Percentiles rank a stretch among this genome's conserved stretches.
These are phyloP conservation scores for Porites lobata DNA, from an alignment of 92 coral and sea anemone genomes.

Conservation along the genomic window DNA sequence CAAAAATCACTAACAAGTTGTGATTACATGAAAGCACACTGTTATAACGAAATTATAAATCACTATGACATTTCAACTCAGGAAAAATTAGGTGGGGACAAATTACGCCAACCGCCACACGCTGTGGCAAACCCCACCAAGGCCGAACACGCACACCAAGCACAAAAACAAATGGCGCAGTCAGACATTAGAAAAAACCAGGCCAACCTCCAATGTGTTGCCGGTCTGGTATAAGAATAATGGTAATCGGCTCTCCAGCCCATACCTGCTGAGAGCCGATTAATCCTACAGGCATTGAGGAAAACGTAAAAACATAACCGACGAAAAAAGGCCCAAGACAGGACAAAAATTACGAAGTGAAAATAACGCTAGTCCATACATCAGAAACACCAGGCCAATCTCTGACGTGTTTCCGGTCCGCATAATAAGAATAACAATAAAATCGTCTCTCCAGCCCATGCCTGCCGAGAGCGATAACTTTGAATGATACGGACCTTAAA, in stretches of 20 bases:
- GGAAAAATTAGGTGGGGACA: too few relatives aligned
- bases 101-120: constrained; percentile 14
- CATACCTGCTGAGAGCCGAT: constrained; percentile 4
- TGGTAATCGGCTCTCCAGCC: neutral
- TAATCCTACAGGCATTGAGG: neutral
- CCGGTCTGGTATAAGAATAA: constrained; percentile 20
- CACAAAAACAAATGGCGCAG: constrained; percentile 3
- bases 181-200: neutral
- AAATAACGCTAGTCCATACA: neutral
- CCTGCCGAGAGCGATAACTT: neutral
- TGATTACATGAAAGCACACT: constrained; percentile 13
- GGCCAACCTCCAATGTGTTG: neutral
- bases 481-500: neutral
- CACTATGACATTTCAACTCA: too few relatives aligned
- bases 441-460: too few relatives aligned
- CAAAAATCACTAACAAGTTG: too few relatives aligned
- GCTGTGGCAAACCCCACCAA: constrained; percentile 23
- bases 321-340: neutral
- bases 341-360: constrained; percentile 4
- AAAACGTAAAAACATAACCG: neutral
- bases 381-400: constrained; percentile 43
- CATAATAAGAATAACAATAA: neutral
- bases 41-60: constrained; percentile 13
- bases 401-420: constrained; percentile 32
- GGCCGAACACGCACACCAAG: constrained; percentile 12